phyloP scores from a whole-genome alignment of 1,140 invertebrate genomes.

The Protaetia brevitarsis region DNA sequence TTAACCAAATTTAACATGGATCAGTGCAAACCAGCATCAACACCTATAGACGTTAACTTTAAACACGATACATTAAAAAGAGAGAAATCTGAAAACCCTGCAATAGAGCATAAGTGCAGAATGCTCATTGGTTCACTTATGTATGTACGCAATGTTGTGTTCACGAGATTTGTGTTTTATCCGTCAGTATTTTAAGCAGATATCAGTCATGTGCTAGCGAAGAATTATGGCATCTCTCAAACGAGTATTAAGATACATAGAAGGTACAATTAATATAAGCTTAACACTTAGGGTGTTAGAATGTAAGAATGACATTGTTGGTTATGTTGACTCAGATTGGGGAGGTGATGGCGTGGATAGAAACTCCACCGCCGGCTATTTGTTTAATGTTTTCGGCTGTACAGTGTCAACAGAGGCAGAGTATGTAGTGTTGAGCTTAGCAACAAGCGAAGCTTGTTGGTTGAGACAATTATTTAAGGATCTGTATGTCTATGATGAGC shows the following conservation, averaged over 20 bases:
- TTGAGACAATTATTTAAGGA: constrained; percentile 32
- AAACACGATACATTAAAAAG: constrained; percentile 9
- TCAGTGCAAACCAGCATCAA: not conserved
- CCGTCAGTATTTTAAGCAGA: constrained; percentile 13
- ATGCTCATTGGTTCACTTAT: constrained; percentile 25
- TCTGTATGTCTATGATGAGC: not conserved
- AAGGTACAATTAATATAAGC: not conserved
- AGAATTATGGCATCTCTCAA: constrained; percentile 3
- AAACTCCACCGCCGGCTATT: constrained; percentile 47
- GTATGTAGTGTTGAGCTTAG: constrained; percentile 33
- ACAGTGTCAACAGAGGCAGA: constrained; percentile 41
- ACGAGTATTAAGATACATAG: constrained; percentile 14
- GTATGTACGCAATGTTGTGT: constrained; percentile 25
- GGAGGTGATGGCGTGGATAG: constrained; percentile 41
- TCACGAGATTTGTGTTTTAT: constrained; percentile 25
- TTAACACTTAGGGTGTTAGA: not conserved
- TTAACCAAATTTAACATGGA: constrained; percentile 10
- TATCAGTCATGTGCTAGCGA: constrained; percentile 9
- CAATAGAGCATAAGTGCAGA: constrained; percentile 25
- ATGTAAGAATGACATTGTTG: not conserved
- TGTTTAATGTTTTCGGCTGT: constrained; percentile 37
- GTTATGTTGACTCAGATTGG: constrained; percentile 50
- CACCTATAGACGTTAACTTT: constrained; percentile 11
- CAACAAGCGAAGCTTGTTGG: constrained; percentile 36
- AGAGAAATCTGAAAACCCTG: constrained; percentile 10